Evolutionary conservation across 2,888 invertebrate species (phyloP).

Genomic region (Zygaena filipendulae): DNA sequence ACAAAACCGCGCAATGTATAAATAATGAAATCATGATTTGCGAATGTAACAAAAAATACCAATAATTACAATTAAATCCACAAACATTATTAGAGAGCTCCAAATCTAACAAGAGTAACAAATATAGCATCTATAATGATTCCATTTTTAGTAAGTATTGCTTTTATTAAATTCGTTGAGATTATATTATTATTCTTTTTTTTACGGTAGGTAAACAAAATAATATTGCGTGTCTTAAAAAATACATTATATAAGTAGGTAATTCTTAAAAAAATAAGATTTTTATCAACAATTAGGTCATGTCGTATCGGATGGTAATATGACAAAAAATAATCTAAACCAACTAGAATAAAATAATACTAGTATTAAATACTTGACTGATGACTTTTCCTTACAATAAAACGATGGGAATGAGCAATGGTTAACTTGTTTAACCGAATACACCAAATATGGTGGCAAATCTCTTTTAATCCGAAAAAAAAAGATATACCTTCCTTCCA

Average conservation of each 20-base stretch:
- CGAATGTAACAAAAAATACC: too few relatives aligned
- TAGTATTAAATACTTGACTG: too few relatives aligned
- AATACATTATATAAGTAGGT: too few relatives aligned
- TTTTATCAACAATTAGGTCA: slow-evolving; percentile 34
- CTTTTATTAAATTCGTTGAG: slow-evolving; percentile 52
- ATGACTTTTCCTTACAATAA: slow-evolving; percentile 9
- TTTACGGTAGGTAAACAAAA: too few relatives aligned
- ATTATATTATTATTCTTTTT: slow-evolving; percentile 19
- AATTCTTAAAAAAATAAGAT: slow-evolving; percentile 17
- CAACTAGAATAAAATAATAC: slow-evolving; percentile 19
- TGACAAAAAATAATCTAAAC: slow-evolving; percentile 23
- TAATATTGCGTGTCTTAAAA: slow-evolving; percentile 28
- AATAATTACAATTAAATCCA: slow-evolving; percentile 1
- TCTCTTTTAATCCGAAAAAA: too few relatives aligned
- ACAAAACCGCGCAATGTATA: too few relatives aligned
- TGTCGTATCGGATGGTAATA: slow-evolving; percentile 59
- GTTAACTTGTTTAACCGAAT: too few relatives aligned
- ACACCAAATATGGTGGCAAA: too few relatives aligned
- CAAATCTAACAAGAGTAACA: slow-evolving; percentile 5
- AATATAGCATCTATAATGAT: background rate
- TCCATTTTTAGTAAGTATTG: slow-evolving; percentile 47
- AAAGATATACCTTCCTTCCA: too few relatives aligned
- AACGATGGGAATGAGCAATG: slow-evolving; percentile 20
- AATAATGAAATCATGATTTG: too few relatives aligned
- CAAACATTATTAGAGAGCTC: slow-evolving; percentile 25